Percentiles rank a stretch among this genome's conserved stretches.
These are phyloP conservation scores for Meandrina meandrites DNA, from an alignment of 92 coral and sea anemone species.

Conservation along the genomic window DNA sequence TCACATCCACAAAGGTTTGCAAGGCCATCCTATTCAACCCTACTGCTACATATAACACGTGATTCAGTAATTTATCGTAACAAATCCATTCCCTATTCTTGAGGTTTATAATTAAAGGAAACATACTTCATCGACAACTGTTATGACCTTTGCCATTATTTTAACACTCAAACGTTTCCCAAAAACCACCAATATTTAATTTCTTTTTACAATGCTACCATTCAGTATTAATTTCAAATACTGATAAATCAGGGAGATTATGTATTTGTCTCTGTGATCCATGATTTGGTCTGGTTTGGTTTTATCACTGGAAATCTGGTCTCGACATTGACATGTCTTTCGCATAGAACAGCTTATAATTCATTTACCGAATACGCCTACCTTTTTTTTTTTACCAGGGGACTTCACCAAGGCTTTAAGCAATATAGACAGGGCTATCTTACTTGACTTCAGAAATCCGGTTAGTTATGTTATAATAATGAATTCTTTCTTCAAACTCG, in stretches of 20 bases:
- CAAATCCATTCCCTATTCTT: too few relatives aligned
- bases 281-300: background rate
- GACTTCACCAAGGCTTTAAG: constrained; percentile 14
- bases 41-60: background rate
- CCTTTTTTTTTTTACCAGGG: background rate
- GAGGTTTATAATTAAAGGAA: too few relatives aligned
- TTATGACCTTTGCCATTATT: too few relatives aligned
- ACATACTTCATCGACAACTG: too few relatives aligned
- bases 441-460: constrained; percentile 69
- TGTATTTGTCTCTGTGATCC: background rate
- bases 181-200: background rate
- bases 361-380: background rate
- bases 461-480: constrained; percentile 29
- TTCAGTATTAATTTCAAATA: too few relatives aligned
- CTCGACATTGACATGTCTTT: background rate
- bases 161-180: background rate
- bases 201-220: background rate
- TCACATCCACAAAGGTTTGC: constrained; percentile 52
- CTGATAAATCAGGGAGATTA: too few relatives aligned
- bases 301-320: background rate
- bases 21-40: background rate
- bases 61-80: background rate
- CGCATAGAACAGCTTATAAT: too few relatives aligned
- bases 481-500: background rate
- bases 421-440: constrained; percentile 48